Evolutionary conservation across 2,888 invertebrate genomes (phyloP).

Genomic region (Hydraecia micacea): DNA sequence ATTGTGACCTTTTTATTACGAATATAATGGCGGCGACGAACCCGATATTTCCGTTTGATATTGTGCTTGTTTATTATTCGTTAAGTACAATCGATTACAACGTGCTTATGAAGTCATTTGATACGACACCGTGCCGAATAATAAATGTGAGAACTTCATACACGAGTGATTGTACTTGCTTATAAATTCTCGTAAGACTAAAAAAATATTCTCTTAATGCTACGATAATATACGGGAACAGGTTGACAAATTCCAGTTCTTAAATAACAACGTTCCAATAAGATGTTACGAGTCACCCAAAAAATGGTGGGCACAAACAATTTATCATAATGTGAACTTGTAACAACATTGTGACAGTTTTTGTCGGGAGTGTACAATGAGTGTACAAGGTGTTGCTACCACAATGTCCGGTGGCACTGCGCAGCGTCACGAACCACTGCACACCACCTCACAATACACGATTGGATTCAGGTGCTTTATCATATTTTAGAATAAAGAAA

Average conservation of each 20-base stretch:
- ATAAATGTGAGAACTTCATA: conserved; percentile 58
- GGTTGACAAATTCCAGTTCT: conserved; percentile 45
- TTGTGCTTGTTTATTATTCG: conserved; percentile 79
- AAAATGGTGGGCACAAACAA: conserved; percentile 61
- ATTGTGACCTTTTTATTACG: conserved; percentile 83
- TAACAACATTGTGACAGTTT: conserved; percentile 66
- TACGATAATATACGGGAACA: conserved; percentile 57
- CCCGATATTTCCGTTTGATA: conserved; percentile 86
- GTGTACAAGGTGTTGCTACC: conserved; percentile 77
- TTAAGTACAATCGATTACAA: conserved; percentile 76
- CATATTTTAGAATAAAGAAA: conserved; percentile 66
- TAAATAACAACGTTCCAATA: conserved; percentile 60
- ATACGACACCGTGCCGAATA: conserved; percentile 42
- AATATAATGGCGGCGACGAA: conserved; percentile 83
- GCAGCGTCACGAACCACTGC: conserved; percentile 79
- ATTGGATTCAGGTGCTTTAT: conserved; percentile 70
- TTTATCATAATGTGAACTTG: conserved; percentile 63
- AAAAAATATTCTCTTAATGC: conserved; percentile 34
- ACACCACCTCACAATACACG: conserved; percentile 76
- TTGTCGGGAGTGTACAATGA: conserved; percentile 68
- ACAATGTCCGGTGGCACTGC: conserved; percentile 79
- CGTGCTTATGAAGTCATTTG: conserved; percentile 64
- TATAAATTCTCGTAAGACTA: conserved; percentile 53
- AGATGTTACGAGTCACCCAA: conserved; percentile 64
- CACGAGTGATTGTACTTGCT: conserved; percentile 51